phyloP scores from a whole-genome alignment of 2,797 vertebrate genomes.

The Gymnopithys bicolor region DNA sequence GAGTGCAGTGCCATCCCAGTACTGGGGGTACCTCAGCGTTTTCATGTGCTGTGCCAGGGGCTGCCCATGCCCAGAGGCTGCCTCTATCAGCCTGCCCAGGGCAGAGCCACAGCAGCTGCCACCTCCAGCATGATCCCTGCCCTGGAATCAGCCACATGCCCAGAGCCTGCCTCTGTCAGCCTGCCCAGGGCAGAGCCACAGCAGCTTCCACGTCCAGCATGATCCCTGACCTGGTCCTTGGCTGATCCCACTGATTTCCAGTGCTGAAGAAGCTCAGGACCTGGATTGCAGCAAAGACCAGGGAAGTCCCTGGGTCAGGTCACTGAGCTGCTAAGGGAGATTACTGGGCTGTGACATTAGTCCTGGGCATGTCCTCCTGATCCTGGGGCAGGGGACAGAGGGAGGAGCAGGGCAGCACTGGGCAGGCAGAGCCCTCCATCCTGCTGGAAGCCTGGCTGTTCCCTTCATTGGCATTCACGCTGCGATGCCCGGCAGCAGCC shows the following conservation, averaged over 20 bases:
- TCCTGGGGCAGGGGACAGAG: neutral
- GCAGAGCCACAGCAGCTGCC: neutral
- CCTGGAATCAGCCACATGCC: neutral
- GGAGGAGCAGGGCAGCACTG: neutral
- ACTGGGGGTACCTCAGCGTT: neutral
- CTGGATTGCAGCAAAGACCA: neutral
- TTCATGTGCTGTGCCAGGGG: fast-evolving
- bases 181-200: neutral
- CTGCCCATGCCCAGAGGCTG: neutral
- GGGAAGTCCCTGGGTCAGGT: neutral
- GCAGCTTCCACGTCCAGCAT: neutral
- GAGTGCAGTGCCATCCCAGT: fast-evolving
- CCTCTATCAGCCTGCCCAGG: neutral
- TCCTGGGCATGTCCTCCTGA: neutral
- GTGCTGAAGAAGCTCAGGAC: neutral
- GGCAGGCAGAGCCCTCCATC: neutral
- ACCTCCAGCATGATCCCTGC: neutral
- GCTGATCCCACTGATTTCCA: neutral
- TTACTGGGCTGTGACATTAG: neutral
- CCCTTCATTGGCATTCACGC: conserved; percentile 30
- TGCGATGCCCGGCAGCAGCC: neutral
- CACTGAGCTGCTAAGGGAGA: neutral
- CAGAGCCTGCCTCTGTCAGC: neutral
- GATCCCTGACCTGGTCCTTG: neutral
- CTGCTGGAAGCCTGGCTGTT: fast-evolving